These are phyloP conservation scores for Eubucco bourcierii DNA, from an alignment of 2,113 vertebrate genomes.

Conservation along the genomic window DNA sequence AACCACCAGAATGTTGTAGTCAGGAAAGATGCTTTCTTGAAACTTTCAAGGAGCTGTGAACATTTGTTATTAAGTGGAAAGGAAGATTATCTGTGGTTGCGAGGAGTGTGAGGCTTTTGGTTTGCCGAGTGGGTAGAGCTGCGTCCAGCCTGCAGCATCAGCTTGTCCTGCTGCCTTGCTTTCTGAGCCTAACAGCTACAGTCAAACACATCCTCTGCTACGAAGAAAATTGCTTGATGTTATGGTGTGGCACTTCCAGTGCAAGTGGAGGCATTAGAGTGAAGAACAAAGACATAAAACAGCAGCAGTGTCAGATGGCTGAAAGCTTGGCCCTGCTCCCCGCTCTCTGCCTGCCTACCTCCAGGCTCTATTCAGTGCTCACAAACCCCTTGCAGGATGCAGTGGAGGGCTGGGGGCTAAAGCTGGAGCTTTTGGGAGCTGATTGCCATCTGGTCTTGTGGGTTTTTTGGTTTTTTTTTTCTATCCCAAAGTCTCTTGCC, in stretches of 20 bases:
- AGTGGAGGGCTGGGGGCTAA: too few species aligned
- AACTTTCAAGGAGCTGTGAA: not conserved
- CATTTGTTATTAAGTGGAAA: not conserved
- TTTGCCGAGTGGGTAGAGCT: fast-evolving
- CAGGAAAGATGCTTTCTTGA: not conserved
- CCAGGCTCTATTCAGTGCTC: not conserved
- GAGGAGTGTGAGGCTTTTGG: not conserved
- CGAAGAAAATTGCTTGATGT: not conserved
- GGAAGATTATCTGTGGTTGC: not conserved
- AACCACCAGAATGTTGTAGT: not conserved
- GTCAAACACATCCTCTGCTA: not conserved
- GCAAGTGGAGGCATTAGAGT: not conserved
- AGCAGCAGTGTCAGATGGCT: fast-evolving
- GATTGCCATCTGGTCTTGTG: not conserved
- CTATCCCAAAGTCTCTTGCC: not conserved
- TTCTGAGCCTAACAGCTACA: not conserved
- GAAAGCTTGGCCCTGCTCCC: not conserved
- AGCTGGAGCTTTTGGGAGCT: not conserved
- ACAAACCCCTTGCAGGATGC: not conserved
- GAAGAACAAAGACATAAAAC: not conserved
- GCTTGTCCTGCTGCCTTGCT: not conserved
- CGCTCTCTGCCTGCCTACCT: fast-evolving
- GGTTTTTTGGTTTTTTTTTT: not conserved
- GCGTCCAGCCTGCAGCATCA: not conserved
- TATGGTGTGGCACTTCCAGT: fast-evolving